Base-by-base conservation (phyloP, 2,797 vertebrate genomes). In the Diplodus puntazzo region DNA sequence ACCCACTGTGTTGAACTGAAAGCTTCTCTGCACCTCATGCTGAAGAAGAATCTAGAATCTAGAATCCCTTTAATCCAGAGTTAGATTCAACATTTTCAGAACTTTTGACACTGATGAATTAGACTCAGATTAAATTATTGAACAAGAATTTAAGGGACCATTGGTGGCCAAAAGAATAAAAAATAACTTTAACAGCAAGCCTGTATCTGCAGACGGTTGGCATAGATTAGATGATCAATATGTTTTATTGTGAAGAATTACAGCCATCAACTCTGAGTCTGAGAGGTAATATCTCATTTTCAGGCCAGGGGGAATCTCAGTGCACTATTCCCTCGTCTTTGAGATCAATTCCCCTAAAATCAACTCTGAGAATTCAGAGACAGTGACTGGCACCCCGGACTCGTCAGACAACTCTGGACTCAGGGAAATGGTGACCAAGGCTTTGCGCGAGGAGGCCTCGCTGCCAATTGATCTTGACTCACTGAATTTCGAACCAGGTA, bases 221-320 rank as follows among this genome's bases (percentile, higher is more conserved):
- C 60, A 50, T 54, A 20, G 55, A 74, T 75, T 11, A 63, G 45
- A 0, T 14, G 12, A 75, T 81, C 52, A 34, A 64, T 63, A 16
- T 34, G 17, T 27, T 34, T 74, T 12, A 34, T 20, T 42, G 55
- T 58, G n/a, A 69, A 62, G 63, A 63, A 48, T 48, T 12, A 0
- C 21, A 50, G 49, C 34, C 9, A 14, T 23, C 46, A 17, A 18
- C 25, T 34, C 20, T 57, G n/a, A 48, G 49, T 71, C 64, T 64
- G 18, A 63, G 2, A 59, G n/a, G 21, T 62, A 9, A 42, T 72
- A 13, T 45, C 45, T 80, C 11, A 10, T 52, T 17, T 76, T 73
- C 90, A 98, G 97, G n/a, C 92, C 94, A 25, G 96, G 94, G 87
- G 96, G 96, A 79, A 94, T 94, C 49, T 83, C 96, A 0, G 96